Evolutionary conservation across 2,113 vertebrate genomes (phyloP).

Genomic region (Callorhinus ursinus): DNA sequence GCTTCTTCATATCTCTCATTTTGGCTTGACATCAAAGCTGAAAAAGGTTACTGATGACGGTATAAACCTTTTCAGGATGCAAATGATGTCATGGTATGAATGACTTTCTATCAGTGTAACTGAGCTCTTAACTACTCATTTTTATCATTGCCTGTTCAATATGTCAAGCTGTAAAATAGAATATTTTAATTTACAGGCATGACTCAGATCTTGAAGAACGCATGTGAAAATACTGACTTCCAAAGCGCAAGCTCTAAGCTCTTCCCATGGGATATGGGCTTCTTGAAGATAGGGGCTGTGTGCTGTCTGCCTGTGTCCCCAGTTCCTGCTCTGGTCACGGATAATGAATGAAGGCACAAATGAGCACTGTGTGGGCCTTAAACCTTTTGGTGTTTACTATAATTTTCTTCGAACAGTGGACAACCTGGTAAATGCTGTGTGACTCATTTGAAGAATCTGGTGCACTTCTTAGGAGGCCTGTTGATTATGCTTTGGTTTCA

Average conservation of each 20-base stretch:
- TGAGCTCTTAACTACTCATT: conserved; percentile 51
- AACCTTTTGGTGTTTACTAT: background rate
- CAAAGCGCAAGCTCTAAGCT: background rate
- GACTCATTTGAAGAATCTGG: conserved; percentile 9
- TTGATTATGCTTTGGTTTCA: conserved; percentile 29
- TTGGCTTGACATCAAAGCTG: conserved; percentile 56
- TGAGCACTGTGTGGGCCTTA: background rate
- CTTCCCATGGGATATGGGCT: background rate
- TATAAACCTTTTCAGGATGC: conserved; percentile 57
- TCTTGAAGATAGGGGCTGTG: background rate
- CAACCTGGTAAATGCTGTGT: background rate
- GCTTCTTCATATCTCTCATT: background rate
- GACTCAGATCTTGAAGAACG: conserved; percentile 63
- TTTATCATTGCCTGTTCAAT: conserved; percentile 59
- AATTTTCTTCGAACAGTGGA: background rate
- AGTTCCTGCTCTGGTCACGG: background rate
- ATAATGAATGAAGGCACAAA: background rate
- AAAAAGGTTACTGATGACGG: conserved; percentile 55
- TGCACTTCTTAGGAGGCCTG: background rate
- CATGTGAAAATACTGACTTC: conserved; percentile 29
- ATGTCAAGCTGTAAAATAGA: conserved; percentile 43
- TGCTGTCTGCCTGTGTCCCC: background rate
- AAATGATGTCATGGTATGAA: conserved; percentile 40
- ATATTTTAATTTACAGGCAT: conserved; percentile 59
- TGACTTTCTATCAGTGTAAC: conserved; percentile 20